Conservation (phyloP, 2,888 invertebrate genomes). For the Erynnis tages region DNA sequence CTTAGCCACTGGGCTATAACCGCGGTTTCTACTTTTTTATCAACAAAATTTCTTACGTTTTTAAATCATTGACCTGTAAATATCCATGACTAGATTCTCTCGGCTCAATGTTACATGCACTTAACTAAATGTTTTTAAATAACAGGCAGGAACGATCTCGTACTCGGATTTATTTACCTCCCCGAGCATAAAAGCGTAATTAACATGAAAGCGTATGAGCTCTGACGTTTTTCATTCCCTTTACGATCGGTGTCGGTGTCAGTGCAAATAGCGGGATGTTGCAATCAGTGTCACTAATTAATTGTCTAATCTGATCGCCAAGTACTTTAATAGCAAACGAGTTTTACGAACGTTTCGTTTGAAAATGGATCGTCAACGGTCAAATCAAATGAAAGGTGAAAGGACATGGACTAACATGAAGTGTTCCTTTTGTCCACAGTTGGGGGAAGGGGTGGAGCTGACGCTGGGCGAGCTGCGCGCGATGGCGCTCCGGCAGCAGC, state of each 20-base stretch:
- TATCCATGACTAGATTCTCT: no score
- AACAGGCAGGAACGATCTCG: no score
- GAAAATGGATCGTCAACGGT: not conserved
- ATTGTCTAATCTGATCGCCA: not conserved
- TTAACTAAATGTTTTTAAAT: no score
- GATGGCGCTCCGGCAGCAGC: slow-evolving; percentile 98
- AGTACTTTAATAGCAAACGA: not conserved
- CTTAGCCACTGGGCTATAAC: no score
- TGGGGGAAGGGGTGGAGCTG: slow-evolving; percentile 95
- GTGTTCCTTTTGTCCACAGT: slow-evolving; percentile 80
- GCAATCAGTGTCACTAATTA: not conserved
- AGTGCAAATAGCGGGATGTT: not conserved
- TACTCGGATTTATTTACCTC: no score
- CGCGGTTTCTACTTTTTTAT: no score
- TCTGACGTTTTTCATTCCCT: not conserved
- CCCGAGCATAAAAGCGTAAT: no score
- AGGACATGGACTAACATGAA: not conserved
- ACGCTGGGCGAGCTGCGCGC: slow-evolving; percentile 97
- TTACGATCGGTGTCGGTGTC: not conserved
- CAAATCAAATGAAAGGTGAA: not conserved
- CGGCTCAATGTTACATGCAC: no score
- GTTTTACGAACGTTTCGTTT: not conserved
- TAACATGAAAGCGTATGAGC: no score
- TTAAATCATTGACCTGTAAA: no score
- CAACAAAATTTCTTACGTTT: no score